These are phyloP conservation scores for Xylota segnis DNA, from an alignment of 2,888 invertebrate genomes.

Conservation along the genomic window DNA sequence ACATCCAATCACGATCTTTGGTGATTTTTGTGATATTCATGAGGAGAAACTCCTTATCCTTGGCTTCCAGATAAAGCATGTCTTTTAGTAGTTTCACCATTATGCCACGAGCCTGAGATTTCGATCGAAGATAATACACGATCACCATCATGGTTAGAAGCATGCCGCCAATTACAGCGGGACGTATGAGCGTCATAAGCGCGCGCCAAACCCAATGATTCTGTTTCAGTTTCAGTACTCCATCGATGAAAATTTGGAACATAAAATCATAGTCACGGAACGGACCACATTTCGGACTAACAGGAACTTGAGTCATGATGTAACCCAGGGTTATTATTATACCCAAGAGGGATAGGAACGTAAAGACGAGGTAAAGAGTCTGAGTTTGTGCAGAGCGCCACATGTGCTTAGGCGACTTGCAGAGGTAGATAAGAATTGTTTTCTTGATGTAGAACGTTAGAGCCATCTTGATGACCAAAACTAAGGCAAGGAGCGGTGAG, in stretches of 20 bases:
- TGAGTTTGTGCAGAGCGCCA: constrained; percentile 89
- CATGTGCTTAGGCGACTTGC: constrained; percentile 88
- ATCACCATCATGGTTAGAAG: constrained; percentile 87
- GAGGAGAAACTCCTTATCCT: constrained; percentile 90
- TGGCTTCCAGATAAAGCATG: constrained; percentile 88
- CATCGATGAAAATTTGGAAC: constrained; percentile 86
- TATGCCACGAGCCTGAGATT: constrained; percentile 87
- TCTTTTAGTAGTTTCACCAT: constrained; percentile 87
- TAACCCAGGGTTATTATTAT: constrained; percentile 87
- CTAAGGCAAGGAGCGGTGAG: constrained; percentile 88
- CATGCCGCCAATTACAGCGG: constrained; percentile 87
- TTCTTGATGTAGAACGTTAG: constrained; percentile 88
- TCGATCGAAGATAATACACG: constrained; percentile 88
- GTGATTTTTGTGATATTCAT: constrained; percentile 87
- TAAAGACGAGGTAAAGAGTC: constrained; percentile 89
- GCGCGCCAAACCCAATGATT: constrained; percentile 84
- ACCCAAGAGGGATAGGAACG: constrained; percentile 88
- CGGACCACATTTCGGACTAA: constrained; percentile 87
- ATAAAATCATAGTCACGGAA: constrained; percentile 86
- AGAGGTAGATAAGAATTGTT: constrained; percentile 85
- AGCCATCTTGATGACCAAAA: constrained; percentile 89
- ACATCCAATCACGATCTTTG: constrained; percentile 85
- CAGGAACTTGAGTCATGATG: constrained; percentile 87
- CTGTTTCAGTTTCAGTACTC: constrained; percentile 85
- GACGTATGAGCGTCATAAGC: constrained; percentile 86